Evolutionary conservation across 1,140 invertebrate genomes (phyloP), one percentile per base, ranked within the genome.

Genomic region (Drosophila sucinea): DNA sequence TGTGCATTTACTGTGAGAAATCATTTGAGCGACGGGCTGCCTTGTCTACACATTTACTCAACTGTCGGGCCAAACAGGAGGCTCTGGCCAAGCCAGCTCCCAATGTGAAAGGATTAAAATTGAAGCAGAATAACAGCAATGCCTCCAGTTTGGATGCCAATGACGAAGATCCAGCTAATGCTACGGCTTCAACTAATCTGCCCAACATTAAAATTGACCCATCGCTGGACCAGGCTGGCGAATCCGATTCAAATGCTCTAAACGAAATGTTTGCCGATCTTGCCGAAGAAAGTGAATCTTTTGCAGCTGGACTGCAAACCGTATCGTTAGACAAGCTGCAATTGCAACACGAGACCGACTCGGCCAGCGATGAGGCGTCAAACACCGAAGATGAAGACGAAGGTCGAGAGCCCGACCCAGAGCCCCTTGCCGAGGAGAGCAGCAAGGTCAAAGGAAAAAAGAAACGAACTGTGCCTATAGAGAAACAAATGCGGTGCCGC

Each of bases 21-120:
- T 92, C 93, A 25, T 96, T 96, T 84, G 95, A 96, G 78, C 93
- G 95, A 2, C 94, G 94, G 63, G 95, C 94, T 10, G 95, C 95
- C 4, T 91, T 96, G 11, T 93, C 93, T 6, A 94, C 95, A 11
- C 95, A 96, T 91, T 93, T 94, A 27, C 93, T 95, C 80, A 94
- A 93, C n/a, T 94, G 94, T 79, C 92, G 77, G 3, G 81, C 80
- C 0, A 91, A 91, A 51, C 82, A 91, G 6, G 72, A 87, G 65
- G 83, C 80, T 1, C 56, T 87, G 69, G 80, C 81, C 23, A 90
- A 85, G 69, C 81, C 86, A 41, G 70, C 77, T 40, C 77, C 83
- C 0, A 57, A 61, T 11, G 73, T 72, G 1, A 84, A 81, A 66
- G 90, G 85, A 60, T 61, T 68, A 29, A 89, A 76, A 35, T 11